phyloP scores from a whole-genome alignment of 2,888 invertebrate genomes.

The Rhopalosiphum nymphaeae region DNA sequence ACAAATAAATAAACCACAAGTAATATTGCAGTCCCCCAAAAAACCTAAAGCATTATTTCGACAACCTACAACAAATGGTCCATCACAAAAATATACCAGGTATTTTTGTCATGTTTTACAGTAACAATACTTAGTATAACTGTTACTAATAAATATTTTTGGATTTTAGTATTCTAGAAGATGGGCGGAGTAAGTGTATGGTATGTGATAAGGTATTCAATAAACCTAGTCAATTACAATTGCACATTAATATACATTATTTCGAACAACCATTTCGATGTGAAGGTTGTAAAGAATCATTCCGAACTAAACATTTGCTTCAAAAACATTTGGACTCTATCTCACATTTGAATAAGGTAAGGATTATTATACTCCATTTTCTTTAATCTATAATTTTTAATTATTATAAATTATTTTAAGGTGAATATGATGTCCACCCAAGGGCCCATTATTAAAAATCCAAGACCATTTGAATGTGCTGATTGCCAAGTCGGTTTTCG shows the following conservation, averaged over 20 bases:
- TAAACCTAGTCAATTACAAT: slow-evolving; percentile 88
- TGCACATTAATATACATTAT: slow-evolving; percentile 96
- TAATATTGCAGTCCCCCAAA: slow-evolving; percentile 68
- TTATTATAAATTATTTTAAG: slow-evolving; percentile 68
- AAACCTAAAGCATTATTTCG: slow-evolving; percentile 72
- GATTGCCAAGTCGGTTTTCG: slow-evolving; percentile 97
- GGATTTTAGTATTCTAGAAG: slow-evolving; percentile 76
- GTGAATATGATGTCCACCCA: slow-evolving; percentile 86
- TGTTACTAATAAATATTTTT: background rate
- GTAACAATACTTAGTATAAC: background rate
- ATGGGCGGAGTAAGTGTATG: slow-evolving; percentile 83
- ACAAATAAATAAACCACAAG: slow-evolving; percentile 42
- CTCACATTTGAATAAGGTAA: slow-evolving; percentile 90
- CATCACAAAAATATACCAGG: slow-evolving; percentile 71
- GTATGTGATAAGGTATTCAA: slow-evolving; percentile 94
- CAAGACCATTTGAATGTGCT: slow-evolving; percentile 94
- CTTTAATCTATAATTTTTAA: slow-evolving; percentile 21
- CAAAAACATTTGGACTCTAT: slow-evolving; percentile 94
- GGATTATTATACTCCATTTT: slow-evolving; percentile 33
- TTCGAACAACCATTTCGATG: slow-evolving; percentile 93
- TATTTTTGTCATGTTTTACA: slow-evolving; percentile 67
- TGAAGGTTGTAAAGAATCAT: slow-evolving; percentile 91
- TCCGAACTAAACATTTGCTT: slow-evolving; percentile 89
- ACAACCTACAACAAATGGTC: slow-evolving; percentile 70
- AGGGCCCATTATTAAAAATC: slow-evolving; percentile 88